These are phyloP conservation scores for Hemithea aestivaria DNA, from an alignment of 2,888 invertebrate species.

Conservation along the genomic window DNA sequence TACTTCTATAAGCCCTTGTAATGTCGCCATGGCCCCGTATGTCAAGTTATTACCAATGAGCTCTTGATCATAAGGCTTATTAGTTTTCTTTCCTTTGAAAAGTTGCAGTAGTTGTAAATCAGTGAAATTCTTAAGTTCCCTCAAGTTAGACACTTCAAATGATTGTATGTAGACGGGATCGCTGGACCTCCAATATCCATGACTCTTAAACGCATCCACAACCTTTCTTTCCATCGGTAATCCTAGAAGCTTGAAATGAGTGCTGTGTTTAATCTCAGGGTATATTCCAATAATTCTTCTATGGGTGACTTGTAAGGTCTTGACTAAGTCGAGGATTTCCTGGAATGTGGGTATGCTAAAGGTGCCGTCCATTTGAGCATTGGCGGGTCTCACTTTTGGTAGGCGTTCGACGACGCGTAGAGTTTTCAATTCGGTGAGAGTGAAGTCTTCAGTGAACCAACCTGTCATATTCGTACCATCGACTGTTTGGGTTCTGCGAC, in stretches of 20 bases:
- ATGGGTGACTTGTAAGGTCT: constrained; percentile 53
- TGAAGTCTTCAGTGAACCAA: constrained; percentile 71
- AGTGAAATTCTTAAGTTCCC: constrained; percentile 53
- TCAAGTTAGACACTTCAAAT: constrained; percentile 62
- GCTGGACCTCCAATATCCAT: constrained; percentile 47
- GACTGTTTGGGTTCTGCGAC: constrained; percentile 49
- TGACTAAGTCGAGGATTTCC: constrained; percentile 63
- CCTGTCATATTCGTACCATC: constrained; percentile 48
- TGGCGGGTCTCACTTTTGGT: constrained; percentile 55
- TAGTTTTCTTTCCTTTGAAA: constrained; percentile 35
- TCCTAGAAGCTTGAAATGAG: constrained; percentile 50
- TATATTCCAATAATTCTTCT: constrained; percentile 60
- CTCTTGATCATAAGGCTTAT: constrained; percentile 52
- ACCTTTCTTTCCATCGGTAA: constrained; percentile 53
- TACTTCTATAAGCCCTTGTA: constrained; percentile 54
- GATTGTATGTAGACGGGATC: constrained; percentile 66
- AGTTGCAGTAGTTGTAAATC: constrained; percentile 54
- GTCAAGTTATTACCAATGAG: constrained; percentile 44
- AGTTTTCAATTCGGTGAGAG: constrained; percentile 61
- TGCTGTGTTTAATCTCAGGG: constrained; percentile 64
- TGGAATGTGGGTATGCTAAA: constrained; percentile 57
- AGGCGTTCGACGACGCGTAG: constrained; percentile 59
- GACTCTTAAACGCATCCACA: constrained; percentile 52
- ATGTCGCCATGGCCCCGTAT: constrained; percentile 57
- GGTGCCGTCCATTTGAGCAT: constrained; percentile 57